Base-by-base conservation (phyloP, 2,113 vertebrate genomes). In the Periophthalmus modestus region DNA sequence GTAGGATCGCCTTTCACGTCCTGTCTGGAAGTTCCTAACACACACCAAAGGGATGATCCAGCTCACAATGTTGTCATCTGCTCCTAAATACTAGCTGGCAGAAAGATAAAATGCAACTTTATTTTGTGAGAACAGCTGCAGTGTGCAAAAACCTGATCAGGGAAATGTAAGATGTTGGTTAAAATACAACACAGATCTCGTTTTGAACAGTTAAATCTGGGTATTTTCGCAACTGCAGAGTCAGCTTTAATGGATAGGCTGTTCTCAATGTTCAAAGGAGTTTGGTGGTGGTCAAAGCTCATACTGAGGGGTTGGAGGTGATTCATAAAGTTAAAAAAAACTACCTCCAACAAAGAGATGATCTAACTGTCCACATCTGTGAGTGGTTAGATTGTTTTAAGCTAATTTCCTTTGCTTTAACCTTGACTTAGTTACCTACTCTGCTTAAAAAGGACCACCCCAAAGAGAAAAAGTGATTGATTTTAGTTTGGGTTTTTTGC, bases 1-100 rank as follows among this genome's bases (percentile, higher is more conserved):
- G 68, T 73, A 82, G 74, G 79, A 89, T 92, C 80, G 21, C 47
- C 69, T 90, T 91, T 89, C 88, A 82, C 76, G 74, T 89, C 81
- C 77, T 86, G 83, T 85, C 77, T 77, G 81, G 72, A 77, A 88
- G 76, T 75, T 85, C 73, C 74, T 73, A 69, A 52, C 4, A 77
- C 28, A 6, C 73, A 70, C 80, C 68, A 23, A 14, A 66, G 80
- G 83, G 86, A 71, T 7, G 21, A 33, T 74, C 68, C 65, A 72
- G 47, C 34, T 14, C 63, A 62, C 62, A 66, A 82, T 65, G 55
- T 88, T 69, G 68, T 73, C 68, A 43, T 87, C 63, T 47, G 16
- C 68, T 65, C 36, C 69, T 43, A 75, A 68, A 55, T 73, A 55
- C 16, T 73, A 73, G 61, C 58, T 69, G 24, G 46, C 59, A 69